Evolutionary conservation across 2,888 invertebrate species (phyloP), one percentile per base, ranked within the genome.

Genomic region (Anthoptus insignis): DNA sequence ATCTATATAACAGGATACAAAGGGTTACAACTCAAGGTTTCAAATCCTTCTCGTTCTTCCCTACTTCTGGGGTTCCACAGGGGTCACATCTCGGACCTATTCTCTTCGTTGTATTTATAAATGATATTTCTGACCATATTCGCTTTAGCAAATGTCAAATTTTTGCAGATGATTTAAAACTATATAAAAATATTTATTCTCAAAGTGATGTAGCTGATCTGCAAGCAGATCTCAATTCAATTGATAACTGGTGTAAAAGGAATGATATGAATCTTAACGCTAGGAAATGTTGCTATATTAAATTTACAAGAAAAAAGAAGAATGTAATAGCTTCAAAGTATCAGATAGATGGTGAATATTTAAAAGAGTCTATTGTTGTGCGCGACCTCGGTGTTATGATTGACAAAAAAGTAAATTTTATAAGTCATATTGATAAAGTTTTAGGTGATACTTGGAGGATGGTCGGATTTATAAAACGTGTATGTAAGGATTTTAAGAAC

Each of bases 21-120:
- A 53, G 53, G 34, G 53, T 53, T 1, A 53, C 53, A 34, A 53
- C 34, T 3, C 53, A 53, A 21, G 53, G 53, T 7, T 53, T 53
- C 8, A 53, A 34, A 13, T 52, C 52, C 14, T 52, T 52, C 7
- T 52, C 52, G 1, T 52, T 52, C 21, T 52, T 19, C 5, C 52
- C 52, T 13, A 52, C 52, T 13, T 37, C 37, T 5, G 37, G 37
- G 6, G 37, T 37, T n/a, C 37, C 37, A n/a, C 37, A 37, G n/a
- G 37, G 37, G 37, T 37, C 37, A 6, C 37, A 37, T 37, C 3
- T 37, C n/a, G 37, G 37, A n/a, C 37, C 37, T n/a, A 3, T 37
- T n/a, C n/a, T 37, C 37, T 37, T 37, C 6, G 3, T 37, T n/a
- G 37, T 37, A n/a, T 37, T 37, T n/a, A 37, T 37, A n/a, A 37